Evolutionary conservation across 2,888 invertebrate species (phyloP), one percentile per base, ranked within the genome.

Genomic region (Nemotelus pantherinus): DNA sequence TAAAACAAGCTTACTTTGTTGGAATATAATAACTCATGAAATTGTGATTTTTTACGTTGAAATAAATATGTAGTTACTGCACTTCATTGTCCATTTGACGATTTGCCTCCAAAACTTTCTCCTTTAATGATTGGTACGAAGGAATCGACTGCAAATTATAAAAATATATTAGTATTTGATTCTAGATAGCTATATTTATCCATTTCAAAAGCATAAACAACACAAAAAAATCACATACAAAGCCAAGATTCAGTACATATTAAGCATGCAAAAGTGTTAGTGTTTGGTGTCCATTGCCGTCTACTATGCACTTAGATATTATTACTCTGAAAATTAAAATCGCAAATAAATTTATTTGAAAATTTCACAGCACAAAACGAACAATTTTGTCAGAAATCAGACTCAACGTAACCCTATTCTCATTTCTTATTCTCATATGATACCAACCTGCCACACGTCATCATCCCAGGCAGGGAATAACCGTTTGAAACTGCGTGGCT

Each of bases 381-480:
- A 25, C 25, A 25, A 25, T 25, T 25, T 25, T 25, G 25, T 25
- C 25, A 25, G 25, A 25, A 25, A 25, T 25, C 25, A 25, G 25
- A 25, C 25, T 25, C 25, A 25, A 25, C 25, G 25, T 25, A 25
- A 25, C 25, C 25, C 25, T 25, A 25, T 25, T 25, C 25, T 25
- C 25, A 25, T 25, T 25, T 25, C 25, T 25, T 25, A 25, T 25
- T 1, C 0, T 25, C 25, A 25, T 25, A 25, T 25, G 25, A 25
- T 25, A 25, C 25, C 25, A 25, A 92, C 92, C 84, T 90, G 88
- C 93, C 93, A 93, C 85, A 91, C 88, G 44, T 89, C 88, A 1
- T 88, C 85, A 81, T 94, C 90, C 96, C 96, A 96, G 2, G 86
- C 85, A 0, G 92, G 91, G 89, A 96, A 96, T 82, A 93, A 88